Base-by-base conservation (phyloP, 2,113 vertebrate genomes). In the Cyprinodon tularosa region DNA sequence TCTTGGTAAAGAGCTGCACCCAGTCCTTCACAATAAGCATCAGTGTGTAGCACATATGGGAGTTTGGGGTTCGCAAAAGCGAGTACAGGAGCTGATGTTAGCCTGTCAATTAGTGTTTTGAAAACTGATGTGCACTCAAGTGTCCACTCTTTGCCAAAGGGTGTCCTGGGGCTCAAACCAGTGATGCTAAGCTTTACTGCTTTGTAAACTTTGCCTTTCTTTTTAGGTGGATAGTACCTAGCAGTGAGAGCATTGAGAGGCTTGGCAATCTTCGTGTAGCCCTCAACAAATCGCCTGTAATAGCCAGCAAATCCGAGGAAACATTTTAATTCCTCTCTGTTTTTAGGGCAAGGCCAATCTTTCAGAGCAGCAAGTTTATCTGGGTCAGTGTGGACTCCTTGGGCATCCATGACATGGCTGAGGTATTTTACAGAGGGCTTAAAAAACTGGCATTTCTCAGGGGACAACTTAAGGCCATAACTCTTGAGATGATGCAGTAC, bases 1-100 rank as follows among this genome's bases (percentile, higher is more conserved):
- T 72, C 71, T n/a, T 72, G 47, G 12, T 72, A 72, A 1, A 72
- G 17, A 0, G 50, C 45, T 15, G 45, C 62, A 12, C 70, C 60
- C 4, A 50, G 29, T 8, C 70, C 15, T 12, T 40, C n/a, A 17
- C 39, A 12, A 39, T 29, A 62, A 12, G 60, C 44, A 44, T 71
- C 40, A 4, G 68, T 71, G 15, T 61, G 68, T 13, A 71, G 12
- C 14, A 45, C 1, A 8, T 72, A 72, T 4, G 60, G 61, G 4
- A 38, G 47, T 9, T 15, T 5, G 17, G 50, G 14, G 17, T 57
- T 15, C 5, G 50, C 50, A 57, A 57, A 57, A 15, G 50, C 50
- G 17, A 57, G 50, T 5, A 57, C 50, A 57, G 50, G 50, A 6
- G 50, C 14, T 17, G 17, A 17, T 15, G 50, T 17, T 13, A 57